Evolutionary conservation across 2,797 vertebrate genomes (phyloP).

Genomic region (Sebastes matsubarae): DNA sequence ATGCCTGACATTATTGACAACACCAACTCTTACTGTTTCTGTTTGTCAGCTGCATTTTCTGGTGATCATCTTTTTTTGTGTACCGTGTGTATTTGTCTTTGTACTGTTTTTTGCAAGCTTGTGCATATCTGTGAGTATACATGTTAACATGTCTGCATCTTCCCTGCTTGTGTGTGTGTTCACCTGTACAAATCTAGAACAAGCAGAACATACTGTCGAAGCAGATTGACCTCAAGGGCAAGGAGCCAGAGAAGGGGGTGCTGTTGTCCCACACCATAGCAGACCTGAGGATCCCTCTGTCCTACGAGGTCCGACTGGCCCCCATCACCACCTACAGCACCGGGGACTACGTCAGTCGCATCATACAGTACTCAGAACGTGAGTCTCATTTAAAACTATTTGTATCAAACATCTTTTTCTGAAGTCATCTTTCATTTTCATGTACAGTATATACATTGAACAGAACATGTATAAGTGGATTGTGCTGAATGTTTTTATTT

Average conservation of each 20-base stretch:
- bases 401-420: not conserved
- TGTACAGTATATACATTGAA: not conserved
- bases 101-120: not conserved
- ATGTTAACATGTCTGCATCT: conserved; percentile 9
- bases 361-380: conserved; percentile 96
- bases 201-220: conserved; percentile 78
- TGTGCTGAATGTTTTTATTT: conserved; percentile 37
- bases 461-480: not conserved
- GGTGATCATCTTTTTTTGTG: not conserved
- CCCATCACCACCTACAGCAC: conserved; percentile 91
- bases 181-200: conserved; percentile 57
- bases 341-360: conserved; percentile 88
- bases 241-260: conserved; percentile 88
- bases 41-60: not conserved
- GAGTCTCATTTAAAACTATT: conserved; percentile 71
- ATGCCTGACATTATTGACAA: not conserved
- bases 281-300: conserved; percentile 90
- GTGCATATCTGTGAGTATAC: not conserved
- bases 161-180: conserved; percentile 8
- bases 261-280: conserved; percentile 87
- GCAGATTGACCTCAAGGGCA: conserved; percentile 85
- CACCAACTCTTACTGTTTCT: not conserved
- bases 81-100: not conserved
- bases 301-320: conserved; percentile 91
- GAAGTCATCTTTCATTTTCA: not conserved